Evolutionary conservation across 1,140 invertebrate genomes (phyloP), one percentile per base, ranked within the genome.

Genomic region (Atta colombica): DNA sequence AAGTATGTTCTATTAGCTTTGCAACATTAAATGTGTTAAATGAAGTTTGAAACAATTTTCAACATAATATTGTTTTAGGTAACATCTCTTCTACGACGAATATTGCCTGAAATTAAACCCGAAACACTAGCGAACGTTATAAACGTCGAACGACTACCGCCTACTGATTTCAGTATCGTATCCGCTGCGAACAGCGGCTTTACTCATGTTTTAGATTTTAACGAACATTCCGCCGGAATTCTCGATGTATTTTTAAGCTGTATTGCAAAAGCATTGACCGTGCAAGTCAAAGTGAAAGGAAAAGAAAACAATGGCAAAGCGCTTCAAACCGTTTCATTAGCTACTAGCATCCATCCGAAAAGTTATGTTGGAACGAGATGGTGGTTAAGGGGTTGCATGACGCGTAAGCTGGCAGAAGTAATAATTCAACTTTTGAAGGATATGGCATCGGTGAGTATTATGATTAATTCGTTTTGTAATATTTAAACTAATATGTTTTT

Each of bases 391-490:
- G 98, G 99, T 0, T 96, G 96, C 66, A 98, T 98, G 88, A 97
- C 97, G 8, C 96, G 97, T 84, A 98, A 98, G 93, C 96, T 99
- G 68, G 98, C 98, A 5, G 97, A 98, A 94, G 97, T 98, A 66
- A 98, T 99, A 45, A 98, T 99, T 39, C 96, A 97, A 72, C 96
- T 99, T 3, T 96, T 99, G 0, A 97, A 98, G 86, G 99, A 99
- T 93, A 98, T 99, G 98, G 97, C 98, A 21, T 96, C 97, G 90
- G 98, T 99, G 96, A 97, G 96, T 95, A 61, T 77, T 14, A 31
- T 18, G 78, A 65, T 80, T 85, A 3, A 0, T 86, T 87, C 0
- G 5, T 63, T 71, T 85, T 63, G 5, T 86, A 28, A 39, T 35
- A 80, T 6, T 0, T 53, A 49, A 31, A 60, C 0, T 18, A 25